Percentiles rank a stretch among this genome's conserved stretches.
Evolutionary conservation across 2,888 invertebrate genomes (phyloP).

Genomic region (Teleogryllus oceanicus): DNA sequence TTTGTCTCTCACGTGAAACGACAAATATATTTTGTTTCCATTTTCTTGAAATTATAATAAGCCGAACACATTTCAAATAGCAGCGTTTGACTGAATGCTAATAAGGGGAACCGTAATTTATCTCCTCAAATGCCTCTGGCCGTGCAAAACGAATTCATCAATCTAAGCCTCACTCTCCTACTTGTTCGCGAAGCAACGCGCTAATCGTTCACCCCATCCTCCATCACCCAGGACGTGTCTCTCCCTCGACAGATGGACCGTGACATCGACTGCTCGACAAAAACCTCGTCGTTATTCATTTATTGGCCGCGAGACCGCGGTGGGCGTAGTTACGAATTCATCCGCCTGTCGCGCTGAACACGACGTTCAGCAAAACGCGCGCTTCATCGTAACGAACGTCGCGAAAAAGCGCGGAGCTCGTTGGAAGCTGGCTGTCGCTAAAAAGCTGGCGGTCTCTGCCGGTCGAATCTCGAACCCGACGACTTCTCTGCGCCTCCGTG

Average conservation of each 20-base stretch:
- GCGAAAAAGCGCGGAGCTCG: not conserved
- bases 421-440: not conserved
- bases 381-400: not conserved
- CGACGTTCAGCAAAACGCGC: not conserved
- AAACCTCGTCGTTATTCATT: not conserved
- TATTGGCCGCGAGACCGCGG: not conserved
- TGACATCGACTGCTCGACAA: not conserved
- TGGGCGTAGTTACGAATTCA: not conserved
- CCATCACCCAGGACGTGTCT: no score
- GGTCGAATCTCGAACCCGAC: not conserved
- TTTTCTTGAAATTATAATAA: no score
- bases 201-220: no score
- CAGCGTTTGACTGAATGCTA: no score
- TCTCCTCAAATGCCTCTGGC: no score
- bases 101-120: no score
- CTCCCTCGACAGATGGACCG: not conserved
- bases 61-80: no score
- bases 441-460: not conserved
- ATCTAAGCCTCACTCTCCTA: no score
- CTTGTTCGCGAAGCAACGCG: no score
- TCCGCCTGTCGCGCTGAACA: not conserved
- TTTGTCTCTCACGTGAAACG: no score
- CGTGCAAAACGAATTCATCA: no score
- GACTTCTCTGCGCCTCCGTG: not conserved
- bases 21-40: no score